Conservation (phyloP, 2,797 vertebrate species). For the Molossus alvarezi region DNA sequence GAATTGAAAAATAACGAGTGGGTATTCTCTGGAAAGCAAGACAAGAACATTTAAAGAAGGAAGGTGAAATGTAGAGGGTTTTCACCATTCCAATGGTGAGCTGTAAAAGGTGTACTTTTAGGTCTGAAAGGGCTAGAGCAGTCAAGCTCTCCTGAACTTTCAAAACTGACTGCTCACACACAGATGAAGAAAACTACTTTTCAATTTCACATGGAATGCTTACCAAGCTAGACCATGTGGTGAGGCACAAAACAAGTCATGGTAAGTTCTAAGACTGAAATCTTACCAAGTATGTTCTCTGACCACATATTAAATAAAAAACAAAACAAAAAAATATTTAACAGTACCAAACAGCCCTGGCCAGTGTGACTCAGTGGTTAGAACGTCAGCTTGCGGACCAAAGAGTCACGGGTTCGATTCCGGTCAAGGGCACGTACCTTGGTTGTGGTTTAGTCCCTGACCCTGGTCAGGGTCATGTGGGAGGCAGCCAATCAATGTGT, state of each 20-base stretch:
- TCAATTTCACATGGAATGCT: background rate
- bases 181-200: slow-evolving; percentile 19
- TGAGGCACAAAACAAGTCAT: background rate
- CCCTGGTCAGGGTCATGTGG: too few relatives aligned
- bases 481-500: too few relatives aligned
- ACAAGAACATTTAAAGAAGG: background rate
- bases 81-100: background rate
- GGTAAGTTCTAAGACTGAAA: slow-evolving; percentile 36
- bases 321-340: background rate
- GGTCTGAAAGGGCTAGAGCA: background rate
- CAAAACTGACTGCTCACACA: slow-evolving; percentile 1
- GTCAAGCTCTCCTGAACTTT: background rate
- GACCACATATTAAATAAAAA: slow-evolving; percentile 12
- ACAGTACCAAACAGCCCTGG: background rate
- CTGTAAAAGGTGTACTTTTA: background rate
- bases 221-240: background rate
- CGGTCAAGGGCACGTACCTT: too few relatives aligned
- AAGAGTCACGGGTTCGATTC: too few relatives aligned
- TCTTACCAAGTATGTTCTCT: background rate
- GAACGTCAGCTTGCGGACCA: too few relatives aligned
- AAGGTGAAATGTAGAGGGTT: background rate
- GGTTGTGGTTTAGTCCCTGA: too few relatives aligned
- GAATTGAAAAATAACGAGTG: slow-evolving; percentile 37
- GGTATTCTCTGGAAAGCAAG: background rate
- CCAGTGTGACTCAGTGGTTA: too few relatives aligned